Conservation (phyloP, 1,140 invertebrate genomes). For the Lerema accius region DNA sequence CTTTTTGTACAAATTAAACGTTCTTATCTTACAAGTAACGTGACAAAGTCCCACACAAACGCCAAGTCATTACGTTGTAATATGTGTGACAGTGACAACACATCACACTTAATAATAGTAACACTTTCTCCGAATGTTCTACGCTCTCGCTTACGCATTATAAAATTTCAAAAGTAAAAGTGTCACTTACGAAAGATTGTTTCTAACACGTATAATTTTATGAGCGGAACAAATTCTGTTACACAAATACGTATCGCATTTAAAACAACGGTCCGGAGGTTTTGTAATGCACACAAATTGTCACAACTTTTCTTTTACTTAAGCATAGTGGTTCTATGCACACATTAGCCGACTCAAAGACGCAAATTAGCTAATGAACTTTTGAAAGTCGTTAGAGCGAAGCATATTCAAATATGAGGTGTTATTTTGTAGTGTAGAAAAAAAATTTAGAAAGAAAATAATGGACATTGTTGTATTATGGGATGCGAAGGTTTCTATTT, state of each 20-base stretch:
- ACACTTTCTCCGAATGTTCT: slow-evolving; percentile 62
- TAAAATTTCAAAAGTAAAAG: slow-evolving; percentile 66
- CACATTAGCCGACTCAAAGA: slow-evolving; percentile 8
- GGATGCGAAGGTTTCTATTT: too few relatives aligned
- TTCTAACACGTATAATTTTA: slow-evolving; percentile 31
- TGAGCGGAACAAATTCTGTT: slow-evolving; percentile 21
- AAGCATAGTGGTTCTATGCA: slow-evolving; percentile 8
- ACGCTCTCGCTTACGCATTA: slow-evolving; percentile 39
- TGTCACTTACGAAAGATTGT: slow-evolving; percentile 61
- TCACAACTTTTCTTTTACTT: slow-evolving; percentile 11
- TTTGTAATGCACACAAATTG: slow-evolving; percentile 7
- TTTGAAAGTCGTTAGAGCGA: neutral
- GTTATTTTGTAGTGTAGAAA: neutral
- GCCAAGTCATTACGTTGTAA: slow-evolving; percentile 39
- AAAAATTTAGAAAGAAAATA: too few relatives aligned
- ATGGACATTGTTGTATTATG: too few relatives aligned
- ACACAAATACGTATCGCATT: slow-evolving; percentile 11
- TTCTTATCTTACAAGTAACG: slow-evolving; percentile 19
- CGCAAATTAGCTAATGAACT: slow-evolving; percentile 6
- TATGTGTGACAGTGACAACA: slow-evolving; percentile 43
- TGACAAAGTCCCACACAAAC: slow-evolving; percentile 37
- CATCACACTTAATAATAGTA: slow-evolving; percentile 38
- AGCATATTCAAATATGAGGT: neutral
- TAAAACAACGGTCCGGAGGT: neutral
- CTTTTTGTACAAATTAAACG: slow-evolving; percentile 21